Evolutionary conservation across 2,113 vertebrate genomes (phyloP), one percentile per base, ranked within the genome.

Genomic region (Pterocles orientalis): DNA sequence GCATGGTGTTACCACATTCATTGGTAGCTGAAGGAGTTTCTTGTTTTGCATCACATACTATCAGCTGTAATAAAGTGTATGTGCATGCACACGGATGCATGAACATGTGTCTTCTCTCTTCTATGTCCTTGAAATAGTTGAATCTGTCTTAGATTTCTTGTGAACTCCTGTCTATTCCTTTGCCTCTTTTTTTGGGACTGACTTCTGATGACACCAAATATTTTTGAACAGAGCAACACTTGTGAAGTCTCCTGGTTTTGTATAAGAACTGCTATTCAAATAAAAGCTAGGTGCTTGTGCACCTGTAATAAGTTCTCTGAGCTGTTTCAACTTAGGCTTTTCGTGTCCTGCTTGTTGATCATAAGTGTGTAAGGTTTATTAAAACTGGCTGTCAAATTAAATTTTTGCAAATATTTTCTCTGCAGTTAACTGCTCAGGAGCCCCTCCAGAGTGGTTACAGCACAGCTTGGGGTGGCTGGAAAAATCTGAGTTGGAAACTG

Each of bases 401-500:
- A 48, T 75, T 92, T 83, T 65, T 50, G 50, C 31, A 28, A 71
- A 25, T 69, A 54, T 64, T 86, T 82, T 83, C 51, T 39, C 45
- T 45, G 17, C 47, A 19, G n/a, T 53, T 53, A 51, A 43, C 69
- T 94, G 21, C 34, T 84, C 11, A 65, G 41, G 57, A 91, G 56
- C 58, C 62, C 29, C 62, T 79, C 57, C 56, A 48, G 21, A 86
- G 60, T 23, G 31, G 41, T 92, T 90, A 33, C 7, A 56, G 88
- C 65, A 50, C 61, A 79, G 88, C 77, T 21, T 82, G 75, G 39
- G 48, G 41, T 33, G 34, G 14, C 71, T 92, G 65, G 53, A 71
- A 88, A 96, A 96, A 96, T 96, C 94, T 93, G 88, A 89, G 76
- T 86, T 95, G 90, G 71, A 83, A 96, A 81, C 31, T 78, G 75